A percentile compares a stretch with the other conserved stretches of the same genome.
These are phyloP conservation scores for Capreolus pygargus DNA, from an alignment of 2,113 vertebrate genomes.

Conservation along the genomic window DNA sequence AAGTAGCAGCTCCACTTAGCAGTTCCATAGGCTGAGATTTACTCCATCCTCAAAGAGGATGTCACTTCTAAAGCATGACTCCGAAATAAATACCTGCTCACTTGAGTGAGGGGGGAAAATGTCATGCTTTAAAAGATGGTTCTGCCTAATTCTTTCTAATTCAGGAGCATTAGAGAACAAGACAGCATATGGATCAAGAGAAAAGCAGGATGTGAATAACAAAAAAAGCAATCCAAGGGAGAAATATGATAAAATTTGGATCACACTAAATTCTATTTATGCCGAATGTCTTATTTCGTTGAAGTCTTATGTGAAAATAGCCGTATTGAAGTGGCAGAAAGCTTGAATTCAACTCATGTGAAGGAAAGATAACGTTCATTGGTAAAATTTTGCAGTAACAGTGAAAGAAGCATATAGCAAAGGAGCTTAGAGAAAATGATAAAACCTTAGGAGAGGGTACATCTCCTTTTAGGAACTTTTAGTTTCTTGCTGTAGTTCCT, in stretches of 20 bases:
- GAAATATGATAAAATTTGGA: slow-evolving; percentile 75
- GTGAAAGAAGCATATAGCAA: slow-evolving; percentile 43
- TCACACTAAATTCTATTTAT: slow-evolving; percentile 78
- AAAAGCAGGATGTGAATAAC: slow-evolving; percentile 57
- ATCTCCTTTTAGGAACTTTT: slow-evolving; percentile 15
- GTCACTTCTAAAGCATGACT: background rate
- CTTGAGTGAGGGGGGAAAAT: background rate
- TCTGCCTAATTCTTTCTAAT: slow-evolving; percentile 71
- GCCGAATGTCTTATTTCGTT: slow-evolving; percentile 79
- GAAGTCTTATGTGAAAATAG: slow-evolving; percentile 75
- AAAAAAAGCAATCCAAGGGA: slow-evolving; percentile 24
- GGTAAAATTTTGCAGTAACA: slow-evolving; percentile 75
- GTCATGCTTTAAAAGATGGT: background rate
- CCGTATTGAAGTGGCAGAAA: slow-evolving; percentile 75
- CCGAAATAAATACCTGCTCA: background rate
- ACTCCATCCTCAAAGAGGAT: background rate
- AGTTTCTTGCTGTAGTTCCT: slow-evolving; percentile 48
- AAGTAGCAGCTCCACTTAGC: background rate
- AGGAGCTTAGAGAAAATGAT: slow-evolving; percentile 53
- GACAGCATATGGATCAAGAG: slow-evolving; percentile 54
- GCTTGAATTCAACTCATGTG: slow-evolving; percentile 70
- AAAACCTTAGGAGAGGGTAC: background rate
- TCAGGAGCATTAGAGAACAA: slow-evolving; percentile 68
- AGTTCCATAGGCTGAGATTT: background rate
- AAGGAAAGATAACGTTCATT: slow-evolving; percentile 76